Conservation (phyloP, 2,797 vertebrate species). For the Pantherophis alleghaniensis region DNA sequence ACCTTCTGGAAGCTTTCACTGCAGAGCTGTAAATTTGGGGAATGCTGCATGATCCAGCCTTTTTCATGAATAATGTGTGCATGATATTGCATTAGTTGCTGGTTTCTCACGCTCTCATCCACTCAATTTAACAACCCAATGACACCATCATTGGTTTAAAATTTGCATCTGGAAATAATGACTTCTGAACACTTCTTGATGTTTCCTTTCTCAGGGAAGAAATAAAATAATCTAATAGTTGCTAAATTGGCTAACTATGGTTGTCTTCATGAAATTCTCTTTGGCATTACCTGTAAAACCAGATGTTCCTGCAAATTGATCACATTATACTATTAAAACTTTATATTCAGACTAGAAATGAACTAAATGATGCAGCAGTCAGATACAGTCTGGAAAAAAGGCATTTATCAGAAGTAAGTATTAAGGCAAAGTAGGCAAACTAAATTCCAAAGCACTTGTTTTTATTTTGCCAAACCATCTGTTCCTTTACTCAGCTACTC, state of each 20-base stretch:
- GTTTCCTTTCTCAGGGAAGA: constrained; percentile 30
- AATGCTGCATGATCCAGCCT: background rate
- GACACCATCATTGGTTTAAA: background rate
- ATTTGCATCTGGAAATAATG: constrained; percentile 17
- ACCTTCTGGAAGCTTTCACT: background rate
- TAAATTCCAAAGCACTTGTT: constrained; percentile 36
- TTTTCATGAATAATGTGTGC: background rate
- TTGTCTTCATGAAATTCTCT: constrained; percentile 4
- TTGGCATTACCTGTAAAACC: constrained; percentile 5
- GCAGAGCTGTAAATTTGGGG: background rate
- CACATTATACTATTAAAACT: constrained; percentile 16
- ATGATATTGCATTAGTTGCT: background rate
- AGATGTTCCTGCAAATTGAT: constrained; percentile 32
- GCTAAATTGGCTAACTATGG: constrained; percentile 10
- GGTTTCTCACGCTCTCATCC: background rate
- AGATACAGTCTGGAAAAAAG: constrained; percentile 9
- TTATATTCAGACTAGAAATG: constrained; percentile 30
- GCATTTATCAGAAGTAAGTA: constrained; percentile 46
- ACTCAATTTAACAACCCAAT: background rate
- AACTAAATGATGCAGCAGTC: constrained; percentile 36
- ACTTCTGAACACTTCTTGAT: constrained; percentile 28
- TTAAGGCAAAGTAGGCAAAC: constrained; percentile 25
- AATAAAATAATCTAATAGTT: constrained; percentile 18
- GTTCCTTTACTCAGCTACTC: background rate
- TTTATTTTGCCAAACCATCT: constrained; percentile 43